Conservation (phyloP, 2,797 vertebrate species). For the Pipistrellus pipistrellus region DNA sequence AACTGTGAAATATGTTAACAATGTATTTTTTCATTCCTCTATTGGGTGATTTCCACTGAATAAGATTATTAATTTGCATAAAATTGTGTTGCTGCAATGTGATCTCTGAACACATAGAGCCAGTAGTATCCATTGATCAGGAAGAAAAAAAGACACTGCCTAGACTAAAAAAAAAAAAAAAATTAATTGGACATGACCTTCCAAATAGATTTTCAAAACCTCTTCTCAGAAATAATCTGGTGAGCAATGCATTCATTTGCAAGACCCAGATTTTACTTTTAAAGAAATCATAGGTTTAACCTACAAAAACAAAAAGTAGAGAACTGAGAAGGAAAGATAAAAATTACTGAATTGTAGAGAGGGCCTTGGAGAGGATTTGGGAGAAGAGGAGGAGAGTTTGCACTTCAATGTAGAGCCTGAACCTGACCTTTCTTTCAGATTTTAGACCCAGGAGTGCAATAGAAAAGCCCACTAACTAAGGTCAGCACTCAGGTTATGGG, state of each 20-base stretch:
- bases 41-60: neutral
- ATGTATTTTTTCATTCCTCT: neutral
- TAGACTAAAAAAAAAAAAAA: neutral
- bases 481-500: neutral
- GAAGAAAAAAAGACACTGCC: neutral
- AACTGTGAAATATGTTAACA: neutral
- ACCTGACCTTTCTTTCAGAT: neutral
- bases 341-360: neutral
- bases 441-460: neutral
- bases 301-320: neutral
- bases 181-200: neutral
- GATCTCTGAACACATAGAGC: neutral
- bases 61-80: neutral
- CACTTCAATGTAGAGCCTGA: neutral
- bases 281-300: neutral
- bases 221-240: neutral
- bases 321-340: neutral
- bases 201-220: conserved; percentile 2
- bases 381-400: neutral
- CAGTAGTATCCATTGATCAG: neutral
- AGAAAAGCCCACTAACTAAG: neutral
- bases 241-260: neutral
- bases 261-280: conserved; percentile 16
- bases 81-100: neutral
- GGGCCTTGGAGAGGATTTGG: neutral